Evolutionary conservation across 1,140 invertebrate genomes (phyloP).

Genomic region (Eubasilissa regina): DNA sequence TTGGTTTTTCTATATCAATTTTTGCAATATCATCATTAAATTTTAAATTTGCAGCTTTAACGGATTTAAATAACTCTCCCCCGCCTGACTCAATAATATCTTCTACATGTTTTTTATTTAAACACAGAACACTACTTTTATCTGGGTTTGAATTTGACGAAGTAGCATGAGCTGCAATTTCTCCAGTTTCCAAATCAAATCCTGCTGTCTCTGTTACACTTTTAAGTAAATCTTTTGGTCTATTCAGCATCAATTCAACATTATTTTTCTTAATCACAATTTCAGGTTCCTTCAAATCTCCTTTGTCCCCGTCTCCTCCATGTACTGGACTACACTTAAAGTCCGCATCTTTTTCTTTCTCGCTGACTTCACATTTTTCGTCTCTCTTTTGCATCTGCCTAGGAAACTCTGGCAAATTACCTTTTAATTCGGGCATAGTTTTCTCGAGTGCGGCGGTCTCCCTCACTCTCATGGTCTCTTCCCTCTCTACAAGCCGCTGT

Average conservation of each 20-base stretch:
- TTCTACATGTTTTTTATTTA: no score
- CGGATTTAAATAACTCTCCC: no score
- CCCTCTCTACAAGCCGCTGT: conserved; percentile 68
- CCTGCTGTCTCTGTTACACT: no score
- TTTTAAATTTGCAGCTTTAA: no score
- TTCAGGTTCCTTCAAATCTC: background rate
- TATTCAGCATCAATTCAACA: background rate
- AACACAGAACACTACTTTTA: no score
- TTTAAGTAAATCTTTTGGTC: background rate
- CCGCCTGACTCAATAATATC: no score
- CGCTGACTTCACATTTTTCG: conserved; percentile 8
- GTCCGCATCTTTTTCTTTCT: background rate
- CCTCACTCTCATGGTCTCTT: conserved; percentile 69
- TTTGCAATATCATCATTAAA: no score
- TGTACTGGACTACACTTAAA: background rate
- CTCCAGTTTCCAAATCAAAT: no score
- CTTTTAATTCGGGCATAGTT: conserved; percentile 68
- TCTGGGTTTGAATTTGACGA: no score
- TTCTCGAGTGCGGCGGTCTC: conserved; percentile 68
- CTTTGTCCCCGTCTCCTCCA: background rate
- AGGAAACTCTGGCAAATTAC: conserved; percentile 66
- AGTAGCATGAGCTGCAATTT: no score
- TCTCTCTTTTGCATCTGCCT: conserved; percentile 63
- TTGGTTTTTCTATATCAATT: no score
- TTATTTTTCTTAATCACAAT: background rate